A percentile compares a stretch with the other conserved stretches of the same genome.
Conservation (phyloP, 2,797 vertebrate genomes). For the Tauraco hartlaubi region DNA sequence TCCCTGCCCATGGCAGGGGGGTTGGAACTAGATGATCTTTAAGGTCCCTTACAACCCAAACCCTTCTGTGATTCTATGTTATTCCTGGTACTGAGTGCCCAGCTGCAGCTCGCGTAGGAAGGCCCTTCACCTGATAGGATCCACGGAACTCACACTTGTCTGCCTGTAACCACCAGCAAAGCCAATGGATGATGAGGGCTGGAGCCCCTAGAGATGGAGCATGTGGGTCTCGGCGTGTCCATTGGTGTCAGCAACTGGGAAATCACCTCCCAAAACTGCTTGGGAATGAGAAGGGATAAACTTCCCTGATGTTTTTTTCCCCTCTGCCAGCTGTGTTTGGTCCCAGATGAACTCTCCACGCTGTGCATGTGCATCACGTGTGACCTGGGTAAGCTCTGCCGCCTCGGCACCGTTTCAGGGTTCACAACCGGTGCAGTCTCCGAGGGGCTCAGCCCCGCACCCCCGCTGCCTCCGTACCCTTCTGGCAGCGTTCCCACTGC, state of each 20-base stretch:
- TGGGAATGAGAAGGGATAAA: background rate
- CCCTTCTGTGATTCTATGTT: too few species aligned
- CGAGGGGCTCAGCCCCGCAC: background rate
- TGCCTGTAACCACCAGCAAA: background rate
- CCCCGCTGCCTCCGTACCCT: background rate
- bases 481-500: background rate
- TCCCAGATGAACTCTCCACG: background rate
- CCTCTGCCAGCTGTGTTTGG: background rate
- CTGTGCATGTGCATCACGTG: too few species aligned
- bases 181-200: background rate
- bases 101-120: background rate
- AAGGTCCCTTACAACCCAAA: too few species aligned
- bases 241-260: background rate
- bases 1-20: too few species aligned
- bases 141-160: background rate
- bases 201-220: background rate
- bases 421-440: background rate
- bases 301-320: background rate
- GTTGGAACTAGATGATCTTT: too few species aligned
- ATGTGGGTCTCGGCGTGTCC: background rate
- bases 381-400: background rate
- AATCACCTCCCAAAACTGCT: background rate
- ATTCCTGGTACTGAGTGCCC: background rate
- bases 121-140: background rate
- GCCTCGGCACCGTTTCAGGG: fast-evolving